Evolutionary conservation across 2,888 invertebrate species (phyloP).

Genomic region (Hydropsyche betteni): DNA sequence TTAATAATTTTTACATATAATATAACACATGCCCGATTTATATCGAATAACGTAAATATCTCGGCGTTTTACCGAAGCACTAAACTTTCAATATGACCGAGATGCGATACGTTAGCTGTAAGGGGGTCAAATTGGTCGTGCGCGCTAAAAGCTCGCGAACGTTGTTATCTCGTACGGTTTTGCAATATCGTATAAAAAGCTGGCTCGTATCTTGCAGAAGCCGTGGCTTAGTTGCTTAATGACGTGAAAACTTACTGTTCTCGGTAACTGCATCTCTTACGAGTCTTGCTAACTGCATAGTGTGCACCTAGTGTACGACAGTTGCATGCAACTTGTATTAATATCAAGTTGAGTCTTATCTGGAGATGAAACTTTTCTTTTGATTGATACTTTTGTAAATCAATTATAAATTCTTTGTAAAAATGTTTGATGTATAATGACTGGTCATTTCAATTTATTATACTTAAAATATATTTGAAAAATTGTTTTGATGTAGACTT

Average conservation of each 20-base stretch:
- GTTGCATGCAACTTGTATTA: slow-evolving; percentile 4
- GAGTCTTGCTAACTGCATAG: slow-evolving; percentile 8
- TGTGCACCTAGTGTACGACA: slow-evolving; percentile 3
- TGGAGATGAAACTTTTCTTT: neutral
- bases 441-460: neutral
- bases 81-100: neutral
- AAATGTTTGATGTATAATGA: too few relatives aligned
- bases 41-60: too few relatives aligned
- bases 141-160: slow-evolving; percentile 6
- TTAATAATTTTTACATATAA: too few relatives aligned
- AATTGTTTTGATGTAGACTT: too few relatives aligned
- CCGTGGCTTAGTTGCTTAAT: slow-evolving; percentile 37
- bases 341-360: neutral
- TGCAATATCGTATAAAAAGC: slow-evolving; percentile 18
- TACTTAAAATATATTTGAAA: too few relatives aligned
- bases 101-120: neutral
- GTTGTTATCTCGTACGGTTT: slow-evolving; percentile 5
- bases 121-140: slow-evolving; percentile 20
- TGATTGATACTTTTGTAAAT: neutral
- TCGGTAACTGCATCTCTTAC: slow-evolving; percentile 7
- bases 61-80: too few relatives aligned
- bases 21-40: too few relatives aligned
- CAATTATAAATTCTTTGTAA: neutral
- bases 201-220: slow-evolving; percentile 1
- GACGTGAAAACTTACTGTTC: slow-evolving; percentile 40